Conservation (phyloP, 2,113 vertebrate genomes). For the Macrotus californicus region DNA sequence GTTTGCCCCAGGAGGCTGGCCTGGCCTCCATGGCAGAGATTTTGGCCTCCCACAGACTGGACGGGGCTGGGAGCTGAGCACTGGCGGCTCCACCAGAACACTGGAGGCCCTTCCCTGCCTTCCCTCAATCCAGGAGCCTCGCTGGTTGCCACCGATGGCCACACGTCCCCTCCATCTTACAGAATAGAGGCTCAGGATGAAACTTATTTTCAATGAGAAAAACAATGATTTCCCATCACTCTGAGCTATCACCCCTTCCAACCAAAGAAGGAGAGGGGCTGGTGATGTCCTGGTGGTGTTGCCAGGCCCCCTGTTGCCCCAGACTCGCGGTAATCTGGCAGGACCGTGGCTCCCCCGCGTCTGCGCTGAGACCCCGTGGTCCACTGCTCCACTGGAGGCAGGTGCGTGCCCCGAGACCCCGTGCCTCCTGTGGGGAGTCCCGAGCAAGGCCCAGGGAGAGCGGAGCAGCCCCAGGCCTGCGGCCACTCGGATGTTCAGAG, state of each 20-base stretch:
- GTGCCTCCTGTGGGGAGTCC: neutral
- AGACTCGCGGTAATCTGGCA: neutral
- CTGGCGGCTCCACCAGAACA: rapidly evolving
- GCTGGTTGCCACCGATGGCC: neutral
- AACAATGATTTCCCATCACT: neutral
- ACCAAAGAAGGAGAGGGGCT: neutral
- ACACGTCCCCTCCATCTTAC: neutral
- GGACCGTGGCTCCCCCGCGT: neutral
- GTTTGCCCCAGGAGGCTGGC: neutral
- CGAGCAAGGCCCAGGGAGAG: too few relatives aligned
- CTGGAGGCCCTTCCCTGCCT: neutral
- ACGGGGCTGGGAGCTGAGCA: neutral
- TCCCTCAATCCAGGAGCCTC: neutral
- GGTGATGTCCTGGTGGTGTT: too few relatives aligned
- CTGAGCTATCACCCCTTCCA: neutral
- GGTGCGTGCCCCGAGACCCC: neutral
- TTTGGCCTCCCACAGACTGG: too few relatives aligned
- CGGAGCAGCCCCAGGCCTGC: too few relatives aligned
- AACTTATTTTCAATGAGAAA: neutral
- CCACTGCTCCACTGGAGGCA: neutral
- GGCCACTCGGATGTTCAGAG: too few relatives aligned
- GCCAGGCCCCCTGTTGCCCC: neutral
- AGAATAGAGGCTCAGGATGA: neutral
- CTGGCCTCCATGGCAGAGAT: neutral
- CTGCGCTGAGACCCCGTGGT: neutral